These are phyloP conservation scores for Pinctada fucata DNA, from an alignment of 2,888 invertebrate species.

Conservation along the genomic window DNA sequence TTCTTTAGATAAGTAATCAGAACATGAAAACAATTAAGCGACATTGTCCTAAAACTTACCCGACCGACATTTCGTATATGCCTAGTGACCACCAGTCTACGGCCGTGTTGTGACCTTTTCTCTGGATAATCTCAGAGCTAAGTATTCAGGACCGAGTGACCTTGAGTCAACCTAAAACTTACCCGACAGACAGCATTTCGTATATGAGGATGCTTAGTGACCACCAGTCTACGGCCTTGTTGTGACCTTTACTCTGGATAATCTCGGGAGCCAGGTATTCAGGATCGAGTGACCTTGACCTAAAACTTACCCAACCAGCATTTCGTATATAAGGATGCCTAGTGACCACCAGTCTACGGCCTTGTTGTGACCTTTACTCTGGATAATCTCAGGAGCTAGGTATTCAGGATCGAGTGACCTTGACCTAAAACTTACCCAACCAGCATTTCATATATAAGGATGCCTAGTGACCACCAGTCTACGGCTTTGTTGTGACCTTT, in stretches of 20 bases:
- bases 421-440: constrained; percentile 77
- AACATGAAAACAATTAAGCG: too few relatives aligned
- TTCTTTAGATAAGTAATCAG: too few relatives aligned
- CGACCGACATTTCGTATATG: constrained; percentile 79
- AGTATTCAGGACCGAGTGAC: constrained; percentile 98
- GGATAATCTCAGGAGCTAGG: constrained; percentile 94
- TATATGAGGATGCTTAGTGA: constrained; percentile 85
- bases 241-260: constrained; percentile 98
- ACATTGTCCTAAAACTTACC: constrained; percentile 71
- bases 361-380: constrained; percentile 98
- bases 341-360: constrained; percentile 99
- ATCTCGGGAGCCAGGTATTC: constrained; percentile 96
- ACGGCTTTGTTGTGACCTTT: constrained; percentile 99
- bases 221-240: constrained; percentile 99
- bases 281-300: too few relatives aligned
- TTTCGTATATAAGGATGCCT: constrained; percentile 80
- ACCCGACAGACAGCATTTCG: constrained; percentile 79
- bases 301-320: constrained; percentile 78
- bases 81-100: constrained; percentile 99
- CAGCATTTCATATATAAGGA: constrained; percentile 79
- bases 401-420: too few relatives aligned
- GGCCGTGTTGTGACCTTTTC: constrained; percentile 98
- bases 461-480: constrained; percentile 97
- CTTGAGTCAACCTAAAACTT: too few relatives aligned
- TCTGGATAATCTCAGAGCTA: constrained; percentile 96